These are phyloP conservation scores for Desmodus rotundus DNA, from an alignment of 2,113 vertebrate species.

Conservation along the genomic window DNA sequence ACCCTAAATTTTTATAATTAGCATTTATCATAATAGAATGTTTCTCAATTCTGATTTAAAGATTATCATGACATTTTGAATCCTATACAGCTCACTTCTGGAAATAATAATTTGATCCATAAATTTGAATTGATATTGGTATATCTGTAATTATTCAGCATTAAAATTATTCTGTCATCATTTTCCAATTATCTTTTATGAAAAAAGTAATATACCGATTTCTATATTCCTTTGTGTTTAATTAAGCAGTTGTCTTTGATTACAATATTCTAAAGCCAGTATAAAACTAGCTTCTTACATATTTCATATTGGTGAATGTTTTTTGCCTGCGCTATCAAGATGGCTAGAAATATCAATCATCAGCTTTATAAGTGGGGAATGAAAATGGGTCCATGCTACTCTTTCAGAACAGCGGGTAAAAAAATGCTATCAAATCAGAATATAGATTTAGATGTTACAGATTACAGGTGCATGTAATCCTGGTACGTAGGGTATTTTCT, in stretches of 20 bases:
- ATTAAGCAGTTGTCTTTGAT: slow-evolving; percentile 48
- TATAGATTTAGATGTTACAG: background rate
- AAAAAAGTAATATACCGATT: slow-evolving; percentile 52
- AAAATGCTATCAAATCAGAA: background rate
- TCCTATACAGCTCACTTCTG: slow-evolving; percentile 51
- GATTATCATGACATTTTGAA: slow-evolving; percentile 56
- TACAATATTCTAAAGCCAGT: slow-evolving; percentile 19
- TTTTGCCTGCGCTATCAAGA: background rate
- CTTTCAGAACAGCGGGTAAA: background rate
- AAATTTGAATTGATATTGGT: slow-evolving; percentile 54
- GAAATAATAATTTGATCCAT: slow-evolving; percentile 65
- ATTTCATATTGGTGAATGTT: background rate
- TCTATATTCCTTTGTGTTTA: slow-evolving; percentile 57
- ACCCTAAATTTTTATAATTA: slow-evolving; percentile 23
- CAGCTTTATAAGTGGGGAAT: background rate
- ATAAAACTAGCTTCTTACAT: background rate
- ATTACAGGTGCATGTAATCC: background rate
- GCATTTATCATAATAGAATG: slow-evolving; percentile 22
- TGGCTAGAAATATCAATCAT: background rate
- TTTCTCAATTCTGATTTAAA: slow-evolving; percentile 35
- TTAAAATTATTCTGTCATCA: slow-evolving; percentile 55
- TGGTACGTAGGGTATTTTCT: background rate
- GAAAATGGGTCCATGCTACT: background rate
- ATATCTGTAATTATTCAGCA: slow-evolving; percentile 51
- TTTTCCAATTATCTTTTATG: slow-evolving; percentile 55